These are phyloP conservation scores for Melanotaenia pygmaea DNA, from an alignment of 2,797 vertebrate genomes.

Conservation along the genomic window DNA sequence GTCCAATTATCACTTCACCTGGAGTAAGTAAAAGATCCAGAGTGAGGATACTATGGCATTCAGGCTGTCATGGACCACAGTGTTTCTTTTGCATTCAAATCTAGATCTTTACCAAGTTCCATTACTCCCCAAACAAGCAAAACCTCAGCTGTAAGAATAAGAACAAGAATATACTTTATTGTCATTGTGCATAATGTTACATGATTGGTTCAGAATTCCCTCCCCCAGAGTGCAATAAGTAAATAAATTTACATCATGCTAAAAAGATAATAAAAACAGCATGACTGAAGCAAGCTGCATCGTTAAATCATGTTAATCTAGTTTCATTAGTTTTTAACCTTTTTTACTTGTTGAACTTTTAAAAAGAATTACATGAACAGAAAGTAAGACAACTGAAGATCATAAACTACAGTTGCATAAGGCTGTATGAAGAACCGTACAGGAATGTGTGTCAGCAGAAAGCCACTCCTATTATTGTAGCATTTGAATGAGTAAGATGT, in stretches of 20 bases:
- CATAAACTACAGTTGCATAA: constrained; percentile 21
- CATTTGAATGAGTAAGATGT: constrained; percentile 68
- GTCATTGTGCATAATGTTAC: too few relatives aligned
- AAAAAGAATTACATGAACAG: background rate
- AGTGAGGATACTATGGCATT: background rate
- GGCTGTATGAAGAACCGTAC: constrained; percentile 39
- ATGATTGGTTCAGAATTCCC: too few relatives aligned
- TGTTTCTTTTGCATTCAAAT: background rate
- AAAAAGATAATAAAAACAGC: background rate
- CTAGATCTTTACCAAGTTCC: background rate
- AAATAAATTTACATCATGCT: too few relatives aligned
- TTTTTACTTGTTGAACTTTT: background rate
- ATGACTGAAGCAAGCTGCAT: background rate
- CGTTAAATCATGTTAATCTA: background rate
- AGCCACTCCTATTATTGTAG: constrained; percentile 72
- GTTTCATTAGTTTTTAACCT: too few relatives aligned
- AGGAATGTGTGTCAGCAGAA: constrained; percentile 62
- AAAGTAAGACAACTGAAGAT: constrained; percentile 1
- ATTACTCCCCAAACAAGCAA: background rate
- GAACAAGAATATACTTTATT: too few relatives aligned
- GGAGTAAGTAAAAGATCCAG: background rate
- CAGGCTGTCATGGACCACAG: too few relatives aligned
- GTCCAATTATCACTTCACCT: background rate
- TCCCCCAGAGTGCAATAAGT: too few relatives aligned
- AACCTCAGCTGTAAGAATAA: background rate